A percentile compares a stretch with the other conserved stretches of the same genome.
These are phyloP conservation scores for Holothuria glaberrima DNA, from an alignment of 35 echinoderm and acorn worm genomes.

Conservation along the genomic window DNA sequence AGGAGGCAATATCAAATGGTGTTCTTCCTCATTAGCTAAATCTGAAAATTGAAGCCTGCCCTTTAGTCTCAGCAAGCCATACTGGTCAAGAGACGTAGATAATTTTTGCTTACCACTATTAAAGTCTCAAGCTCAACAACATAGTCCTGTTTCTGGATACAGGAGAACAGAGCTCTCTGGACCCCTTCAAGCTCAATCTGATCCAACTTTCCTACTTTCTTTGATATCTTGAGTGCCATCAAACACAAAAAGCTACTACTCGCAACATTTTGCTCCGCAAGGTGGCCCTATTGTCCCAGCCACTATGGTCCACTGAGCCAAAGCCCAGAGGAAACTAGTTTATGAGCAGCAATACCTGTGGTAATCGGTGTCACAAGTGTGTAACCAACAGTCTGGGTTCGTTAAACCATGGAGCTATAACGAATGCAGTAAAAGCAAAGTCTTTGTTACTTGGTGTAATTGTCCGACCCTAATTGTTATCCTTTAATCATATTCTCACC, in stretches of 20 bases:
- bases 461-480: too few species aligned
- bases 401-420: too few species aligned
- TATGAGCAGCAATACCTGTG: background rate
- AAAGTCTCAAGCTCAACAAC: constrained; percentile 18
- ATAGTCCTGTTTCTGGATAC: constrained; percentile 24
- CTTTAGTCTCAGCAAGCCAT: background rate
- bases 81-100: background rate
- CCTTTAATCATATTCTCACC: too few species aligned
- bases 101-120: constrained; percentile 19
- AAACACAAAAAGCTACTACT: constrained; percentile 27
- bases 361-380: constrained; percentile 1
- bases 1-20: constrained; percentile 16
- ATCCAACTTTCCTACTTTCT: background rate
- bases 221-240: background rate
- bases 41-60: constrained; percentile 6
- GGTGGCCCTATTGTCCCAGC: background rate
- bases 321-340: constrained; percentile 24
- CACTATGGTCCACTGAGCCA: constrained; percentile 27
- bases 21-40: constrained; percentile 7
- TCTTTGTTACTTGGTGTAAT: too few species aligned
- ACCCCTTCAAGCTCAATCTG: background rate
- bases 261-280: constrained; percentile 4
- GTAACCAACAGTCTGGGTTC: background rate
- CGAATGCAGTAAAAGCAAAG: too few species aligned
- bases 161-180: background rate